Percentiles rank a stretch among this genome's conserved stretches.
Conservation (phyloP, 2,888 invertebrate genomes). For the Eremobia ochroleuca region DNA sequence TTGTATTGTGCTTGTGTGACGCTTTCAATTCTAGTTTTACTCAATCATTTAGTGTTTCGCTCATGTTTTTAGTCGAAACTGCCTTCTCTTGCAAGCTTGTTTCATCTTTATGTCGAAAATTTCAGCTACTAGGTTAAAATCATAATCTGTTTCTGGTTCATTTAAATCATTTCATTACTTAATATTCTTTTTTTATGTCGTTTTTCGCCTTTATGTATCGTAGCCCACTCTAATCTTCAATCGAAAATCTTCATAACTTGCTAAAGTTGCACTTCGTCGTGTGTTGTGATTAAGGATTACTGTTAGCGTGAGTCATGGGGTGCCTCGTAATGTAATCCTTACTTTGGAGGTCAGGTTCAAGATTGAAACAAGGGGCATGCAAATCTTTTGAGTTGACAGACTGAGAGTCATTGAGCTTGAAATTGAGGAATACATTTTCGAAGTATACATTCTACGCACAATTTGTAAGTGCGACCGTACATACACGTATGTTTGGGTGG, state of each 20-base stretch:
- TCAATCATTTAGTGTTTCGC: background rate
- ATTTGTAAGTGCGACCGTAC: background rate
- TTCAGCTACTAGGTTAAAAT: background rate
- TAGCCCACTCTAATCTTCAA: background rate
- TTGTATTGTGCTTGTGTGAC: background rate
- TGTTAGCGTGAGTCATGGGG: conserved; percentile 42
- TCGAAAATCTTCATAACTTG: background rate
- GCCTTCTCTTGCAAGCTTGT: background rate
- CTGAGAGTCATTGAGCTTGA: conserved; percentile 14
- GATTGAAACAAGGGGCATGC: conserved; percentile 58
- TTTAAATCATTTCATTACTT: background rate
- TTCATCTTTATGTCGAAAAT: background rate
- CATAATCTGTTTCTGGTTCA: background rate
- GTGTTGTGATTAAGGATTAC: conserved; percentile 46
- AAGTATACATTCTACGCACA: background rate
- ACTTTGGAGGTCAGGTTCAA: conserved; percentile 63
- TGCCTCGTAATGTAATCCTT: conserved; percentile 53
- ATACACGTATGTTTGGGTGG: background rate
- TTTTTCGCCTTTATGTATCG: background rate
- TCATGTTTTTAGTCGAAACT: background rate
- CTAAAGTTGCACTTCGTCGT: conserved; percentile 8
- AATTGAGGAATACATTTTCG: conserved; percentile 14
- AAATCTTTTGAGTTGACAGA: conserved; percentile 48
- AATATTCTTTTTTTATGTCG: background rate
- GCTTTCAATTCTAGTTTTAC: background rate